Conservation (phyloP, 2,888 invertebrate species). For the Drosophila ezoana region DNA sequence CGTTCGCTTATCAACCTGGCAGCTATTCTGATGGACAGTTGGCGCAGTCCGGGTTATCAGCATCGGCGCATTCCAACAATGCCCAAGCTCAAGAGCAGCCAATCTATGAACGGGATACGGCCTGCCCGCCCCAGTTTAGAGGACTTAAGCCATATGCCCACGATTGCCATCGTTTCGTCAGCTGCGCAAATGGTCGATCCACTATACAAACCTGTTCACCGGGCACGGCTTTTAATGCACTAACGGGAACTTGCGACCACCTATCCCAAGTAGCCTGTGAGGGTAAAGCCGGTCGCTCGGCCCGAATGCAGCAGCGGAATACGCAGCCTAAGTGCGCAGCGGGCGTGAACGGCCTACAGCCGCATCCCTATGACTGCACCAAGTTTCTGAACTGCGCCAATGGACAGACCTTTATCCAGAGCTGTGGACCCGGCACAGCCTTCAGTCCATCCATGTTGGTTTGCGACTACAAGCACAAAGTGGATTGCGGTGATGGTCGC, state of each 20-base stretch:
- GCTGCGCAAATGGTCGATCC: slow-evolving; percentile 88
- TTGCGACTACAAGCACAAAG: slow-evolving; percentile 88
- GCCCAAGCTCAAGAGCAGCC: slow-evolving; percentile 60
- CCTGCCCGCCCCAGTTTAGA: slow-evolving; percentile 85
- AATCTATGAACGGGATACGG: slow-evolving; percentile 68
- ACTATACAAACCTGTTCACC: slow-evolving; percentile 88
- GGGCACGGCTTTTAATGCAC: slow-evolving; percentile 88
- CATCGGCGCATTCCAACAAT: slow-evolving; percentile 31
- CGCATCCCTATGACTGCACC: slow-evolving; percentile 87
- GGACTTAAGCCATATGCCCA: slow-evolving; percentile 87
- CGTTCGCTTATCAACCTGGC: slow-evolving; percentile 73
- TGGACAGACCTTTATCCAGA: slow-evolving; percentile 86
- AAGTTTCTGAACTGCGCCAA: slow-evolving; percentile 88
- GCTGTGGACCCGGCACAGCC: slow-evolving; percentile 88
- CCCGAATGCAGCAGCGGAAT: slow-evolving; percentile 37
- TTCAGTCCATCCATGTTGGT: slow-evolving; percentile 86
- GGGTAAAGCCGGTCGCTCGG: slow-evolving; percentile 21
- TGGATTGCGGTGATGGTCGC: slow-evolving; percentile 84
- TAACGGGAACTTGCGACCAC: slow-evolving; percentile 87
- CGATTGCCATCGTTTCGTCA: slow-evolving; percentile 89
- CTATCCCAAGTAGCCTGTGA: slow-evolving; percentile 87
- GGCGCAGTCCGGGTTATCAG: slow-evolving; percentile 70
- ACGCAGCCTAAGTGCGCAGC: slow-evolving; percentile 84
- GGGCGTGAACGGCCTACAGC: slow-evolving; percentile 86
- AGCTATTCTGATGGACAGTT: slow-evolving; percentile 42